Base-by-base conservation (phyloP, 2,113 vertebrate species). In the Formicarius rufipectus region DNA sequence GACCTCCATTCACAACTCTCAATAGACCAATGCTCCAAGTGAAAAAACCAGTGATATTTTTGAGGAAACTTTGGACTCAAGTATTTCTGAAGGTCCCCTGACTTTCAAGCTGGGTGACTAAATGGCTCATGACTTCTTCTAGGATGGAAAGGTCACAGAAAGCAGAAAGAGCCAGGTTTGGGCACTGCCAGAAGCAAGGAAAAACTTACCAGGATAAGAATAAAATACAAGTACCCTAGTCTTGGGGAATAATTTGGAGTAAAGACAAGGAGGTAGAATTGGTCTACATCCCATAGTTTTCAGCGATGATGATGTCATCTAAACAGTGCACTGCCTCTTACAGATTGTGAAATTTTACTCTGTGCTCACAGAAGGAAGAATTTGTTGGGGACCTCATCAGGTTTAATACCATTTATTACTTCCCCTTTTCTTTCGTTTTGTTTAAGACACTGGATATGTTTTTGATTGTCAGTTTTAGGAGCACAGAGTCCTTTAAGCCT, bases 391-490 rank as follows among this genome's bases (percentile, higher is more conserved):
- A 80, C 4, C 21, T 37, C 37, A 30, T 68, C 18, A 74, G 28
- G 6, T 93, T 90, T 63, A 77, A 66, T 56, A 52, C 19, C 42
- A 56, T 74, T 89, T 88, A 95, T 71, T 64, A 90, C 20, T 10
- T 78, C 12, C 9, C 8, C 14, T 92, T 47, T 42, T 56, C 12
- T 79, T 95, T 74, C 18, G 16, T 75, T 96, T 88, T 92, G 35
- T 81, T 76, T 77, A 71, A 90, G 53, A 84, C n/a, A 75, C 16
- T 4, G 1, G 49, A 37, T 53, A 84, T 71, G 60, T 23, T 68
- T 93, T 94, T 71, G 90, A 84, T 89, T 91, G 47, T 30, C 3
- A 73, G 69, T 86, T 93, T 93, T 67, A 77, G 73, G 42, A 78
- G 24, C 13, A 47, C 31, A 79, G 55, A 90, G 30, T 40, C 21